These are phyloP conservation scores for Schlechtendalia chinensis DNA, from an alignment of 1,140 invertebrate genomes.

Conservation along the genomic window DNA sequence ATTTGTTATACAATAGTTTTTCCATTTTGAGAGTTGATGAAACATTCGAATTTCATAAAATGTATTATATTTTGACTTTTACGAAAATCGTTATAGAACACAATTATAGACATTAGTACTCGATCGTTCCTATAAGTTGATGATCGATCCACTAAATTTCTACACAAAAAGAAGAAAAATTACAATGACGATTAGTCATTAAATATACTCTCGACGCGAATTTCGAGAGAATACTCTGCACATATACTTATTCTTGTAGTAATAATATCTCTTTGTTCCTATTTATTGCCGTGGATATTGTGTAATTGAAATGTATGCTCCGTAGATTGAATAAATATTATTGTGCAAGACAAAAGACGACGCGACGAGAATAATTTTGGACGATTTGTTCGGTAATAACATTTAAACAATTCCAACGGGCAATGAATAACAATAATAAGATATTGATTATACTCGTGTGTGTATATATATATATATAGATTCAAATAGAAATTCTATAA, in stretches of 20 bases:
- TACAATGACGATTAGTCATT: neutral
- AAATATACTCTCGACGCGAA: neutral
- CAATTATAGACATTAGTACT: too few species aligned
- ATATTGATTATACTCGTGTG: neutral
- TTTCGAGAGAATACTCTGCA: neutral
- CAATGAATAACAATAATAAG: slow-evolving; percentile 24
- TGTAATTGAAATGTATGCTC: slow-evolving; percentile 19
- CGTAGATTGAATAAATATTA: slow-evolving; percentile 12
- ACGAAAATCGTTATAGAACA: too few species aligned
- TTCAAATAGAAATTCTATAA: slow-evolving; percentile 5
- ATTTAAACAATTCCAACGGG: neutral
- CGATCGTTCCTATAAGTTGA: too few species aligned
- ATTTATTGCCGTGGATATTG: neutral
- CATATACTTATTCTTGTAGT: neutral
- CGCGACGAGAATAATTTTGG: slow-evolving; percentile 6
- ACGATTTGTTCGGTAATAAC: slow-evolving; percentile 5
- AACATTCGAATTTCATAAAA: too few species aligned
- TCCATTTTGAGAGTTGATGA: too few species aligned
- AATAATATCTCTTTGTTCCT: too few species aligned
- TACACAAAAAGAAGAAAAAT: neutral
- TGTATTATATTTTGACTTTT: too few species aligned
- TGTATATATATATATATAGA: too few species aligned
- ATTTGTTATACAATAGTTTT: too few species aligned
- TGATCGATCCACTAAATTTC: neutral
- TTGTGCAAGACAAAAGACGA: slow-evolving; percentile 29